These are phyloP conservation scores for Lasiommata megera DNA, from an alignment of 2,888 invertebrate species.

Conservation along the genomic window DNA sequence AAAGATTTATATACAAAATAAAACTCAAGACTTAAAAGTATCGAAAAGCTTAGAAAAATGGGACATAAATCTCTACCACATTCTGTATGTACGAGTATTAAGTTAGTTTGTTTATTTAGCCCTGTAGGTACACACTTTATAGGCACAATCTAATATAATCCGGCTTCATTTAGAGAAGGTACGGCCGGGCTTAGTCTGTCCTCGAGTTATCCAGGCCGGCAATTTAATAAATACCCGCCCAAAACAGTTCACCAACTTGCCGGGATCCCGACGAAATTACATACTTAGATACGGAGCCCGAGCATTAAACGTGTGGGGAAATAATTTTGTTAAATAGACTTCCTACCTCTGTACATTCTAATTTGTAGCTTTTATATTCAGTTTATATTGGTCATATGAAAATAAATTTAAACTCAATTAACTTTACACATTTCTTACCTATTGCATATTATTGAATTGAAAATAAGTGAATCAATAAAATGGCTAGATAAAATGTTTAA, in stretches of 20 bases:
- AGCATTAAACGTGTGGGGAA: slow-evolving; percentile 26
- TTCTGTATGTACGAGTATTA: too few species aligned
- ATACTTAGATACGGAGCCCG: slow-evolving; percentile 29
- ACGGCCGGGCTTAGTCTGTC: slow-evolving; percentile 57
- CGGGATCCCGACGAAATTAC: slow-evolving; percentile 49
- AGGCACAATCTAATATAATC: slow-evolving; percentile 50
- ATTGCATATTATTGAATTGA: too few species aligned
- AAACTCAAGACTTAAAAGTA: too few species aligned
- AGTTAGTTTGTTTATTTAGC: slow-evolving; percentile 27
- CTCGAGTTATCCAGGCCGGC: slow-evolving; percentile 59
- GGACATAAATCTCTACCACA: too few species aligned
- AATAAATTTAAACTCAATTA: too few species aligned
- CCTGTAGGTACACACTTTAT: slow-evolving; percentile 36
- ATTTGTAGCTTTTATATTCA: background rate
- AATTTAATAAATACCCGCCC: slow-evolving; percentile 73
- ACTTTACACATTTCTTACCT: too few species aligned
- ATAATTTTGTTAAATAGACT: slow-evolving; percentile 21
- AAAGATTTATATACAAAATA: too few species aligned
- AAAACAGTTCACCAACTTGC: slow-evolving; percentile 61
- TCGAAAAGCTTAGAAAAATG: too few species aligned
- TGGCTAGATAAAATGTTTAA: too few species aligned
- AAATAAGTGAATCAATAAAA: too few species aligned
- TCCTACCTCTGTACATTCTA: background rate
- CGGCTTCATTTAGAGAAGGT: slow-evolving; percentile 58
- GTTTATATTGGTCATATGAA: background rate